A percentile compares a stretch with the other conserved stretches of the same genome.
Conservation (phyloP, 2,113 vertebrate species). For the Prochilodus magdalenae region DNA sequence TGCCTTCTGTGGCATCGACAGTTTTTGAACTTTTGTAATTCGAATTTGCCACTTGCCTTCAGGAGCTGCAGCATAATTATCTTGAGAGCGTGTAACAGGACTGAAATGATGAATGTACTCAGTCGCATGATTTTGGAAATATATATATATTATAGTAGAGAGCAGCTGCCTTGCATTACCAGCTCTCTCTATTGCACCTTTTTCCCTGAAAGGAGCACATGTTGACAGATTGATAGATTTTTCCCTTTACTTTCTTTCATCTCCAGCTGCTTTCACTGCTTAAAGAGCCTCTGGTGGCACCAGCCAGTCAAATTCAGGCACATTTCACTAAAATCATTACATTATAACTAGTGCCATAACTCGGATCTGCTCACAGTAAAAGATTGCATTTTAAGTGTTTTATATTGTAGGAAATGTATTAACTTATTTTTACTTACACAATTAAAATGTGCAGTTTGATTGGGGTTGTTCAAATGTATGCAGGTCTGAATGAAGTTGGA, state of each 20-base stretch:
- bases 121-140: too few relatives aligned
- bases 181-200: not conserved
- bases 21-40: too few relatives aligned
- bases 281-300: not conserved
- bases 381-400: not conserved
- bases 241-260: not conserved
- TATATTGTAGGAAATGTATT: too few relatives aligned
- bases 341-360: not conserved
- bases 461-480: too few relatives aligned
- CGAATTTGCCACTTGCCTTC: too few relatives aligned
- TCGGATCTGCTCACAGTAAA: not conserved
- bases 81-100: too few relatives aligned
- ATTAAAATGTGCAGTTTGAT: too few relatives aligned
- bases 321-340: not conserved
- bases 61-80: too few relatives aligned
- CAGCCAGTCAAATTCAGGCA: not conserved
- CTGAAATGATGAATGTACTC: too few relatives aligned
- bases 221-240: not conserved
- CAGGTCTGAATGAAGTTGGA: too few relatives aligned
- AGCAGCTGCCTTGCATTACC: not conserved
- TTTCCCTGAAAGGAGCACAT: not conserved
- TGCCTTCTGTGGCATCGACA: too few relatives aligned
- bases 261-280: not conserved
- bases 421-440: too few relatives aligned
- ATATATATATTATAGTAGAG: not conserved